Evolutionary conservation across 2,888 invertebrate species (phyloP), one percentile per base, ranked within the genome.

Genomic region (Lasiommata megera): DNA sequence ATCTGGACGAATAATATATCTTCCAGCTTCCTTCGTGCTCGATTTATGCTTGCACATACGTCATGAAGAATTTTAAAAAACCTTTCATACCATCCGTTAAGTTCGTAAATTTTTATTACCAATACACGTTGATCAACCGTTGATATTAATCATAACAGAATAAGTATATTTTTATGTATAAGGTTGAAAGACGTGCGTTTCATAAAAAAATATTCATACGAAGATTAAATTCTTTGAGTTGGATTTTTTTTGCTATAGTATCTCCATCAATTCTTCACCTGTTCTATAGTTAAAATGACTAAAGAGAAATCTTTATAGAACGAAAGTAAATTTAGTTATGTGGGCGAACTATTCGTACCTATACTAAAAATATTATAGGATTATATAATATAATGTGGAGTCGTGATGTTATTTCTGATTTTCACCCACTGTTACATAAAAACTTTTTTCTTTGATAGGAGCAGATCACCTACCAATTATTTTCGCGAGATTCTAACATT

Each of bases 381-480:
- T 44, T 44, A 43, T 43, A 53, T 53, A 44, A 53, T 52, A 52
- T 52, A 41, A 53, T 44, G 43, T 43, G 53, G 14, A 36, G 43
- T 31, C 36, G 43, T 18, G 37, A 44, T 51, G 56, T 51, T 56
- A 51, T 56, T 56, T 51, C 36, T 37, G 56, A 56, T 40, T 43
- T 52, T 52, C 41, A 56, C 36, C 37, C 50, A 28, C 36, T 50
- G 23, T 65, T 65, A 62, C 52, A 53, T 62, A 62, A 64, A 31
- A 56, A 44, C 37, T 46, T 57, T 63, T 59, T 50, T 51, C 53
- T 54, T 57, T 38, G 37, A 54, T 54, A 38, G 53, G 40, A 57
- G 34, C 38, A n/a, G n/a, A n/a, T n/a, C n/a, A 44, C 51, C 48
- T 43, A 56, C 53, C 47, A 53, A 57, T 57, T 61, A 60, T 56